phyloP scores from a whole-genome alignment of 2,888 invertebrate species.

The Harpalus rubripes region DNA sequence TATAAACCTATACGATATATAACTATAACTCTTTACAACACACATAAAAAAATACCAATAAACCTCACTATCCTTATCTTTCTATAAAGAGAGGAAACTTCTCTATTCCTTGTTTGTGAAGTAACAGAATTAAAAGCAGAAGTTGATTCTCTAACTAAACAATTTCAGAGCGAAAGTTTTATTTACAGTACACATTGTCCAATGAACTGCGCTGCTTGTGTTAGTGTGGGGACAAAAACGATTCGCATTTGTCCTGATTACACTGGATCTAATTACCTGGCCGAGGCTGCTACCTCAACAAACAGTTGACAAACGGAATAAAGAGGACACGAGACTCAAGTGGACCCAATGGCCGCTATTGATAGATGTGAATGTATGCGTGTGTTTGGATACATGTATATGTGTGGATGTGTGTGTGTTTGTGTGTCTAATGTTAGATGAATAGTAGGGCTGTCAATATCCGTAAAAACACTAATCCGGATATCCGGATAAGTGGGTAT shows the following conservation, averaged over 20 bases:
- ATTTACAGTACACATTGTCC: slow-evolving; percentile 36
- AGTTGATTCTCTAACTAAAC: slow-evolving; percentile 17
- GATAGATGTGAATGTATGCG: neutral
- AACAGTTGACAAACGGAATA: slow-evolving; percentile 36
- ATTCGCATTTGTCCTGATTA: slow-evolving; percentile 48
- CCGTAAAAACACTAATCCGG: too few relatives aligned
- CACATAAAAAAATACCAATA: neutral
- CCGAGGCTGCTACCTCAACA: slow-evolving; percentile 23
- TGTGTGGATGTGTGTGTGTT: neutral
- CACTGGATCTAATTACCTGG: slow-evolving; percentile 51
- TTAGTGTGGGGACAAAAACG: slow-evolving; percentile 25
- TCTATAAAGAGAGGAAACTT: neutral
- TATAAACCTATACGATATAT: too few relatives aligned
- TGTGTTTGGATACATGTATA: neutral
- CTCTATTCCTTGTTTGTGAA: neutral
- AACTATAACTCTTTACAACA: neutral
- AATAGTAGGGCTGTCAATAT: neutral
- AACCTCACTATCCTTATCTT: neutral
- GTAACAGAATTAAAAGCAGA: slow-evolving; percentile 2
- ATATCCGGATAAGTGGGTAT: too few relatives aligned
- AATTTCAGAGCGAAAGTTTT: slow-evolving; percentile 7
- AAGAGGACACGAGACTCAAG: slow-evolving; percentile 16
- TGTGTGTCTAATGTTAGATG: neutral
- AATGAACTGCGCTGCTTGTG: slow-evolving; percentile 3
- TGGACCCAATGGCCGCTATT: neutral